phyloP scores from a whole-genome alignment of 2,888 invertebrate genomes.

The Epicampocera succincta region DNA sequence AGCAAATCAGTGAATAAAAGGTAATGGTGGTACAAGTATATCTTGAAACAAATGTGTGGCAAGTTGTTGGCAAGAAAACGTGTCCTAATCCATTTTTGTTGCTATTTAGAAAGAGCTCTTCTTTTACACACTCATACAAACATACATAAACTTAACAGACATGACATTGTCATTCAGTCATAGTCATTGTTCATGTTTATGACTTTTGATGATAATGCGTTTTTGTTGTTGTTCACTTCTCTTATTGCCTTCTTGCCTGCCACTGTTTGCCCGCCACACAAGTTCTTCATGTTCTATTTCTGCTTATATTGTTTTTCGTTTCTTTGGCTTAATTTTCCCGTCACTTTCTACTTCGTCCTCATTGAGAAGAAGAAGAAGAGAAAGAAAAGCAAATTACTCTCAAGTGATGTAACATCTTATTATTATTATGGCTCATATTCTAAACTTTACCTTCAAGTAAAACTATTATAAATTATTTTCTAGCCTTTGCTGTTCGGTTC shows the following conservation, averaged over 20 bases:
- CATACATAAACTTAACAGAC: constrained; percentile 41
- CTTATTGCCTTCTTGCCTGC: background rate
- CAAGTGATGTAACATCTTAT: constrained; percentile 55
- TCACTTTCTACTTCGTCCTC: constrained; percentile 42
- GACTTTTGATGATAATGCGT: constrained; percentile 57
- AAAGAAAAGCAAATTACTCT: constrained; percentile 45
- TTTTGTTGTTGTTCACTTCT: constrained; percentile 13
- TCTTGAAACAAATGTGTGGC: constrained; percentile 21
- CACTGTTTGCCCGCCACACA: background rate
- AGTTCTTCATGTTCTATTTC: constrained; percentile 9
- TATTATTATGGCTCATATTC: constrained; percentile 53
- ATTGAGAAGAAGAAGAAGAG: background rate
- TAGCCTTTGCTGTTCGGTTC: background rate
- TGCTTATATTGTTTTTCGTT: no score
- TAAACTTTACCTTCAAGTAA: constrained; percentile 56
- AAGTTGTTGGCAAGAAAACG: constrained; percentile 15
- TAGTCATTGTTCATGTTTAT: constrained; percentile 61
- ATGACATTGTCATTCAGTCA: constrained; percentile 62
- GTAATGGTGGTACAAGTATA: background rate
- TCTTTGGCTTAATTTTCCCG: constrained; percentile 37
- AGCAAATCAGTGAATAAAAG: no score
- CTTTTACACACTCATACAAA: no score
- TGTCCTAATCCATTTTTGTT: constrained; percentile 19
- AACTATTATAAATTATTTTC: constrained; percentile 58
- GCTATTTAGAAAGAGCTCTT: background rate